A percentile compares a stretch with the other conserved stretches of the same genome.
phyloP scores from a whole-genome alignment of 2,113 vertebrate species.

The Cyprinodon tularosa region DNA sequence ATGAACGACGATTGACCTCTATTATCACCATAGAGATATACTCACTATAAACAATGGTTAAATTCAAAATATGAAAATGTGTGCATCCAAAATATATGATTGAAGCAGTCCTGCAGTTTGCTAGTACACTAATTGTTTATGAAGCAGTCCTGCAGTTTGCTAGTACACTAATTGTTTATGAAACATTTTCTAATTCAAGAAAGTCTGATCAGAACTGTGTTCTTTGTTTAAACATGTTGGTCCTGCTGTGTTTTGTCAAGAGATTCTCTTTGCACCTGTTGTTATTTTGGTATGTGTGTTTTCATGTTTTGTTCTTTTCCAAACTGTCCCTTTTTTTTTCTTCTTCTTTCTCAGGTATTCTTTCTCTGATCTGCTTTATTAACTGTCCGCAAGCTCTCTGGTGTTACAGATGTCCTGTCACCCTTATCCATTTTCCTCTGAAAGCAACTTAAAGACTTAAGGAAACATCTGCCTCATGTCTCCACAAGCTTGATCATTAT shows the following conservation, averaged over 20 bases:
- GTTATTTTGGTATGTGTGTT: slow-evolving; percentile 52
- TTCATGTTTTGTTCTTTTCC: slow-evolving; percentile 62
- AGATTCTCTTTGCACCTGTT: slow-evolving; percentile 14
- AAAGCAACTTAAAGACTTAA: slow-evolving; percentile 80
- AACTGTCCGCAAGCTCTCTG: slow-evolving; percentile 87
- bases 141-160: background rate
- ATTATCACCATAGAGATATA: too few species aligned
- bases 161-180: background rate
- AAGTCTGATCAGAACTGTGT: slow-evolving; percentile 8
- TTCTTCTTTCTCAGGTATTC: slow-evolving; percentile 92
- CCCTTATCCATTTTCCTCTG: slow-evolving; percentile 74
- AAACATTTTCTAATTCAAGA: background rate
- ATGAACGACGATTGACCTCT: too few species aligned
- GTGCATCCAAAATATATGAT: background rate
- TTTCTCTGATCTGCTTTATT: slow-evolving; percentile 96
- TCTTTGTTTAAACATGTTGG: slow-evolving; percentile 10
- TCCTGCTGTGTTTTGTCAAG: slow-evolving; percentile 15
- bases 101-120: background rate
- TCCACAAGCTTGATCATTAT: slow-evolving; percentile 69
- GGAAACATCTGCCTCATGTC: slow-evolving; percentile 76
- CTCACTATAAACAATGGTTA: too few species aligned
- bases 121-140: background rate
- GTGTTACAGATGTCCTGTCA: slow-evolving; percentile 82
- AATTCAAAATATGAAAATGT: too few species aligned
- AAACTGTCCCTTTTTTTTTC: slow-evolving; percentile 75